Base-by-base conservation (phyloP, 2,113 vertebrate genomes). In the Brachyhypopomus gauderio region DNA sequence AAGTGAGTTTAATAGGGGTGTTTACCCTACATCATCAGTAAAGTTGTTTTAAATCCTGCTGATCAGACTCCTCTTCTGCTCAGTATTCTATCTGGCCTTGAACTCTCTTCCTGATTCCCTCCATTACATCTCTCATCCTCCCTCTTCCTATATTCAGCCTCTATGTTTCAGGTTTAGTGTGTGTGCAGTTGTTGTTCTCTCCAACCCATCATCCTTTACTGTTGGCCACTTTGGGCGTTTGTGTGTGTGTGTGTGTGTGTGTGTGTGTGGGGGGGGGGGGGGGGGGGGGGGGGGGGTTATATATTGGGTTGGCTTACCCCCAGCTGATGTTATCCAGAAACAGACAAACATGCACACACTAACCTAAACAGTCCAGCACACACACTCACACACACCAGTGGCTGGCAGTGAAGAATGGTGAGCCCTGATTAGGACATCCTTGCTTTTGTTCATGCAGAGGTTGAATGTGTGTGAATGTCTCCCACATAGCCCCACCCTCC, bases 31-130 rank as follows among this genome's bases (percentile, higher is more conserved):
- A 45, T 20, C 77, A n/a, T 63, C 59, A 5, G 12, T 23, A 23
- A 25, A 63, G 3, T 16, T 30, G 25, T 27, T 41, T 36, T 41
- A 9, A 11, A 72, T 45, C 27, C 19, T 3, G 19, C 41, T 73
- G 63, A 7, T 38, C 25, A 30, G 16, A 22, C n/a, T 5, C 41
- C 23, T 12, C 60, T 27, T 30, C 41, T 19, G 8, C 5, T 66
- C 12, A 23, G 8, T 38, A 7, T 70, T 70, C 4, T 69, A 63
- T 69, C 66, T 55, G 34, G 27, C 83, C 59, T 70, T 45, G 1
- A 45, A 45, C 52, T 76, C 56, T 80, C 83, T 88, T 84, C 85
- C 79, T 67, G 60, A 82, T 45, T 34, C 55, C 86, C 80, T 75
- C 23, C 22, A 36, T 38, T 67, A 12, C 19, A 45, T 58, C 69